Percentiles rank a stretch among this genome's conserved stretches.
Conservation (phyloP, 2,113 vertebrate species). For the Corvus moneduloides region DNA sequence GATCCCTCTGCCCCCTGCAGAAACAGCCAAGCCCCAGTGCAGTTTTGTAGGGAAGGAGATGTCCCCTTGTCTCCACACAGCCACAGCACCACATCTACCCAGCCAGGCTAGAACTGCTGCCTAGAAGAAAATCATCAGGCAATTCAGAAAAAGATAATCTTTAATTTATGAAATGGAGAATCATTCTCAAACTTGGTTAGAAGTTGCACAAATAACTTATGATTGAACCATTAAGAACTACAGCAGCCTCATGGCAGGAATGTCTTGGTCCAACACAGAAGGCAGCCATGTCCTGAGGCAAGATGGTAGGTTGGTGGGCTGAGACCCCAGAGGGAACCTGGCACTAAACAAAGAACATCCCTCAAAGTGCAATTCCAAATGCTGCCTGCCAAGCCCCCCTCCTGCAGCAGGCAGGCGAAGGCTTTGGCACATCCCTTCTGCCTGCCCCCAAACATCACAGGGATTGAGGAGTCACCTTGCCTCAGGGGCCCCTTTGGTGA, state of each 20-base stretch:
- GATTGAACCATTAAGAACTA: neutral
- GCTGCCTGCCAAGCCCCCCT: neutral
- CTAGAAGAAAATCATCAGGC: neutral
- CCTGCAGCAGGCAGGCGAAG: neutral
- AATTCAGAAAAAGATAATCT: constrained; percentile 35
- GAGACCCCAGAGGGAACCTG: neutral
- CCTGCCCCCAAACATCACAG: neutral
- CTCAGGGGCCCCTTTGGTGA: neutral
- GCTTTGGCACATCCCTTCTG: neutral
- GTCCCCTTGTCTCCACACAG: neutral
- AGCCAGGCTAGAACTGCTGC: neutral
- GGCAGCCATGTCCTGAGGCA: neutral
- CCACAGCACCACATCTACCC: neutral
- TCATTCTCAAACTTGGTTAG: constrained; percentile 1
- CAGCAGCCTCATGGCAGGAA: neutral
- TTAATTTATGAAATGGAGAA: constrained; percentile 54
- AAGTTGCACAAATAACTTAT: constrained; percentile 34
- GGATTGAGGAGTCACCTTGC: neutral
- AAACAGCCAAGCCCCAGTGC: neutral
- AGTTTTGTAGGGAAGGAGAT: neutral
- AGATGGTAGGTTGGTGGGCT: neutral
- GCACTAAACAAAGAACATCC: neutral
- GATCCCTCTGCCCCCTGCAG: neutral
- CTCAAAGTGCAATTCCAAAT: accelerated
- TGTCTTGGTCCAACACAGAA: constrained; percentile 6